phyloP scores from a whole-genome alignment of 2,888 invertebrate genomes.

The Parapristionchus giblindavisi region DNA sequence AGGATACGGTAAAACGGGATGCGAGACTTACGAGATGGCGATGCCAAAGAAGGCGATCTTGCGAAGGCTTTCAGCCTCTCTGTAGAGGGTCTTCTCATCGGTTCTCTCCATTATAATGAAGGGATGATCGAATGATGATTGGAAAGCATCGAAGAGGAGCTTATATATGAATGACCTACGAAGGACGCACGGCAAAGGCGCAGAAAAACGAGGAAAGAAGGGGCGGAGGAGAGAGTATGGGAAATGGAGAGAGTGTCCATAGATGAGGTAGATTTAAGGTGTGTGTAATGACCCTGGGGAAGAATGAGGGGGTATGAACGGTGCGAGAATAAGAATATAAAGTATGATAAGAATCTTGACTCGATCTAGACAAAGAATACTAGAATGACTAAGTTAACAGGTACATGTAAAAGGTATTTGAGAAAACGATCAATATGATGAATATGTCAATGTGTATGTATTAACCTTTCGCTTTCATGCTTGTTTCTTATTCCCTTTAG shows the following conservation, averaged over 20 bases:
- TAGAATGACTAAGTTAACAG: no score
- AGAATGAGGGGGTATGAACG: no score
- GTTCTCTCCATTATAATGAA: conserved; percentile 30
- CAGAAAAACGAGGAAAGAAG: conserved; percentile 21
- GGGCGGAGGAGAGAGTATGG: conserved; percentile 26
- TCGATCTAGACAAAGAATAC: no score
- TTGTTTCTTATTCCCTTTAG: no score
- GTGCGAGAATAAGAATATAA: no score
- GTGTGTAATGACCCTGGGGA: conserved; percentile 26
- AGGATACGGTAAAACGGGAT: neutral
- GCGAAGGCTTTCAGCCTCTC: conserved; percentile 60
- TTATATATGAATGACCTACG: conserved; percentile 23
- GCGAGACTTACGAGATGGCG: conserved; percentile 54
- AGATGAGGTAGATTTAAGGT: conserved; percentile 3
- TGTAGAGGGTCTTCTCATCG: conserved; percentile 55
- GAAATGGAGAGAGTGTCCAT: no score
- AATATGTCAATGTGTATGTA: no score
- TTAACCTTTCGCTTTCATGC: no score
- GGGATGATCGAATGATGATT: conserved; percentile 8
- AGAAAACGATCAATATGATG: no score
- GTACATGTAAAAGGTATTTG: no score
- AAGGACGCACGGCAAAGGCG: neutral
- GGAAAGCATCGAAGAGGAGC: no score
- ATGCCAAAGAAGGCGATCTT: conserved; percentile 61
- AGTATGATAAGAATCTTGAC: no score